A percentile compares a stretch with the other conserved stretches of the same genome.
Conservation (phyloP, 2,797 vertebrate genomes). For the Euphonia xanthogaster region DNA sequence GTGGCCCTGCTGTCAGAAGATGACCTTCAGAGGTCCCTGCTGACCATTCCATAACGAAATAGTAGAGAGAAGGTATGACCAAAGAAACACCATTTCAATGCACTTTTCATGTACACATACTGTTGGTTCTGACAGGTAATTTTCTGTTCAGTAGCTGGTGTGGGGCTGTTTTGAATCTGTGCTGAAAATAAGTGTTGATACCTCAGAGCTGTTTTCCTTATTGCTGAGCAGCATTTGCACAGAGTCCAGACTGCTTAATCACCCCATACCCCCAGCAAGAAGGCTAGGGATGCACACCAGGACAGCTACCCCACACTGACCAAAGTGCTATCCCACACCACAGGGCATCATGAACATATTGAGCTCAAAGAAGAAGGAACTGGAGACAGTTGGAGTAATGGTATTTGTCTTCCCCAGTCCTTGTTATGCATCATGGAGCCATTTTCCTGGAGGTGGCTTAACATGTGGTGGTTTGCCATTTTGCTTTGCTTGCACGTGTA, state of each 20-base stretch:
- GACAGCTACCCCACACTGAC: not conserved
- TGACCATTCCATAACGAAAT: not conserved
- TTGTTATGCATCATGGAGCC: not conserved
- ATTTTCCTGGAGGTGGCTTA: not conserved
- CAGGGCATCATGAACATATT: accelerated
- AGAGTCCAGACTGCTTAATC: not conserved
- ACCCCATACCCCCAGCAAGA: accelerated
- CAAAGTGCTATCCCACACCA: not conserved
- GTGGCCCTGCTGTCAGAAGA: not conserved
- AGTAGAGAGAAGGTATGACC: not conserved
- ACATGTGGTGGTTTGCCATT: not conserved
- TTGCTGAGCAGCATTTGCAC: not conserved
- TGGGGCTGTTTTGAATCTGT: not conserved
- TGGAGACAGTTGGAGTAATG: not conserved
- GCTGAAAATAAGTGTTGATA: not conserved
- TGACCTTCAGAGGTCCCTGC: not conserved
- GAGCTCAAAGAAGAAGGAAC: not conserved
- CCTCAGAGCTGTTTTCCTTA: not conserved
- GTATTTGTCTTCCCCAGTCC: not conserved
- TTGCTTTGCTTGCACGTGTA: not conserved
- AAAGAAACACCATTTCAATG: not conserved
- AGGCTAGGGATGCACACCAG: not conserved
- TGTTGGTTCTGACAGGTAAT: not conserved
- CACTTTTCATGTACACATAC: accelerated
- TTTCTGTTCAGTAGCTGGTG: not conserved